phyloP scores from a whole-genome alignment of 2,113 vertebrate species.

The Speoplatyrhinus poulsoni region DNA sequence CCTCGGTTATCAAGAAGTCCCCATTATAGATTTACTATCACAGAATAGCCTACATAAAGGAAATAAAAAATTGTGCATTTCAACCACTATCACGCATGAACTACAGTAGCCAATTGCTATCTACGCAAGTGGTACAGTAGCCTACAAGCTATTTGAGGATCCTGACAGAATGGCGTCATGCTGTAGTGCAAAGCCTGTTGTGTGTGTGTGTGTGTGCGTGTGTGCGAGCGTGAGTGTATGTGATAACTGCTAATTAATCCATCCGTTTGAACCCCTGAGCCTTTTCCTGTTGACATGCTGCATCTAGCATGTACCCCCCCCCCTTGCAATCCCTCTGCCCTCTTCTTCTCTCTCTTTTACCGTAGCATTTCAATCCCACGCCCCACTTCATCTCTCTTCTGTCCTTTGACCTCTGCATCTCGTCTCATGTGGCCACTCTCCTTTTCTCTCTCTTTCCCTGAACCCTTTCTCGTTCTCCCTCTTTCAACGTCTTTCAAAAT shows the following conservation, averaged over 20 bases:
- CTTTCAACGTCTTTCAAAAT: not conserved
- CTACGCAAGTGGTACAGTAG: not conserved
- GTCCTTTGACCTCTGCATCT: no score
- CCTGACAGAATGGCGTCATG: not conserved
- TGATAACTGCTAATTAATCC: conserved; percentile 14
- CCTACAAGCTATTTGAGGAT: not conserved
- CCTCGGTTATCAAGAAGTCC: no score
- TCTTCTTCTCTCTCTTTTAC: not conserved
- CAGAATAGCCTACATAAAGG: no score
- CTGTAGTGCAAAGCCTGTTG: not conserved
- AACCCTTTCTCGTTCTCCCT: not conserved
- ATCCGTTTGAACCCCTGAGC: conserved; percentile 4
- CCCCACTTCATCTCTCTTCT: not conserved
- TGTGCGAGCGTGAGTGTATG: not conserved
- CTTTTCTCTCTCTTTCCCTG: not conserved
- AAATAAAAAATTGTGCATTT: no score
- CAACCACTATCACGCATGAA: no score
- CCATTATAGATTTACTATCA: no score
- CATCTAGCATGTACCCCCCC: not conserved
- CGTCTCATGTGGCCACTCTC: not conserved
- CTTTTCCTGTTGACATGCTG: conserved; percentile 14
- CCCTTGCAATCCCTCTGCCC: not conserved
- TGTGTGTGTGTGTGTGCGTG: not conserved
- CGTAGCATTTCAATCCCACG: not conserved
- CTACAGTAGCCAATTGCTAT: no score